phyloP scores from a whole-genome alignment of 2,888 invertebrate genomes.

The Blera fallax region DNA sequence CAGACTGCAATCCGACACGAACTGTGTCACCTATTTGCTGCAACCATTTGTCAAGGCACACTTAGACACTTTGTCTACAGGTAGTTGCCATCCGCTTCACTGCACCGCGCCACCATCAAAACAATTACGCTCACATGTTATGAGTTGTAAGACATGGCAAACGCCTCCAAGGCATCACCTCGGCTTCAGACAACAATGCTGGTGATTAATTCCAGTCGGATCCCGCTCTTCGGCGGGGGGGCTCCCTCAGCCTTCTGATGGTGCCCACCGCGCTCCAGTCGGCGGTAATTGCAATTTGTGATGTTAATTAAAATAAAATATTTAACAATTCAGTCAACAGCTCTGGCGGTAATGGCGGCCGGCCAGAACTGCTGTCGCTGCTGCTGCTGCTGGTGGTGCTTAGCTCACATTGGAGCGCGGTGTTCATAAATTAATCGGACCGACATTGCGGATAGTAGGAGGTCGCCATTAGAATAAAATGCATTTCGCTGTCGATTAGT shows the following conservation, averaged over 20 bases:
- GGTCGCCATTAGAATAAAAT: conserved; percentile 71
- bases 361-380: neutral
- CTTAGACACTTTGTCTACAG: conserved; percentile 70
- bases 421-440: conserved; percentile 58
- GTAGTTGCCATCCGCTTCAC: conserved; percentile 24
- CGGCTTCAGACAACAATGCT: conserved; percentile 66
- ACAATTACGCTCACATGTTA: conserved; percentile 72
- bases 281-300: conserved; percentile 71
- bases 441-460: conserved; percentile 64
- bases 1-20: conserved; percentile 50
- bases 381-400: too few species aligned
- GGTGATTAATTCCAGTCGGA: conserved; percentile 64
- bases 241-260: neutral
- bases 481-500: conserved; percentile 64
- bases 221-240: neutral
- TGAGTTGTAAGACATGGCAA: conserved; percentile 71
- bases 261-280: conserved; percentile 18
- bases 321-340: conserved; percentile 69
- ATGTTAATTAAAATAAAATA: conserved; percentile 72
- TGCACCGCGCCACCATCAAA: conserved; percentile 43
- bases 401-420: conserved; percentile 31
- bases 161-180: conserved; percentile 71
- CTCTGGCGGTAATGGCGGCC: neutral
- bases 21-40: conserved; percentile 64
- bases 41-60: conserved; percentile 67